Conservation (phyloP, 2,888 invertebrate genomes). For the Orchestes rusci region DNA sequence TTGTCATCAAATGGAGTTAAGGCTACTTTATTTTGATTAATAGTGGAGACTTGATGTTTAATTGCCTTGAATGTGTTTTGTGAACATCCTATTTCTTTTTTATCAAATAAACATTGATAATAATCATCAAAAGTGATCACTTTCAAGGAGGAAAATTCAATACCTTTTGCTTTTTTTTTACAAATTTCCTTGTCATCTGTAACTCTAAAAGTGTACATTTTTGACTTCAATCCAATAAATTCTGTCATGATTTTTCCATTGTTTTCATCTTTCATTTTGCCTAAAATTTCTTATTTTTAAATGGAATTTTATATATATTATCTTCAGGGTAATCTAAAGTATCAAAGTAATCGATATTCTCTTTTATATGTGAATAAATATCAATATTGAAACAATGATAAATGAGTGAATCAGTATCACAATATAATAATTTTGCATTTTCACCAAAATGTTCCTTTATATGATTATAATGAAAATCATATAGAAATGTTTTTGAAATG, state of each 20-base stretch:
- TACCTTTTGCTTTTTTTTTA: constrained; percentile 1
- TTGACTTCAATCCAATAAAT: constrained; percentile 11
- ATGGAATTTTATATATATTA: constrained; percentile 8
- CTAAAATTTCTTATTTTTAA: constrained; percentile 4
- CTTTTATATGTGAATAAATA: constrained; percentile 8
- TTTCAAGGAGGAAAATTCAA: background rate
- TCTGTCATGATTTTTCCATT: constrained; percentile 8
- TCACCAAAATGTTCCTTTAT: constrained; percentile 3
- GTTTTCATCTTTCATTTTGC: constrained; percentile 12
- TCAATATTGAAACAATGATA: constrained; percentile 12
- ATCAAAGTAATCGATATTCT: constrained; percentile 3
- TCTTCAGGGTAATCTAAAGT: constrained; percentile 5
- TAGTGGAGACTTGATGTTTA: background rate
- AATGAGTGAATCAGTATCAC: constrained; percentile 7
- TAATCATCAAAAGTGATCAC: background rate
- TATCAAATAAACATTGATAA: constrained; percentile 1
- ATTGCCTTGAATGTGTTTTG: background rate
- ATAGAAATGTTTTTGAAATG: constrained; percentile 10
- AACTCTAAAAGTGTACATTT: constrained; percentile 8
- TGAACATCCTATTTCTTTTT: too few relatives aligned
- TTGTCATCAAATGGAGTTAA: background rate
- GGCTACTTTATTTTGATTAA: background rate
- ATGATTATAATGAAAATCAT: constrained; percentile 13
- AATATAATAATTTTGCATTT: constrained; percentile 9
- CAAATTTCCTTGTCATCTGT: background rate